Base-by-base conservation (phyloP, 2,888 invertebrate species). In the Drosophila paucipuncta region DNA sequence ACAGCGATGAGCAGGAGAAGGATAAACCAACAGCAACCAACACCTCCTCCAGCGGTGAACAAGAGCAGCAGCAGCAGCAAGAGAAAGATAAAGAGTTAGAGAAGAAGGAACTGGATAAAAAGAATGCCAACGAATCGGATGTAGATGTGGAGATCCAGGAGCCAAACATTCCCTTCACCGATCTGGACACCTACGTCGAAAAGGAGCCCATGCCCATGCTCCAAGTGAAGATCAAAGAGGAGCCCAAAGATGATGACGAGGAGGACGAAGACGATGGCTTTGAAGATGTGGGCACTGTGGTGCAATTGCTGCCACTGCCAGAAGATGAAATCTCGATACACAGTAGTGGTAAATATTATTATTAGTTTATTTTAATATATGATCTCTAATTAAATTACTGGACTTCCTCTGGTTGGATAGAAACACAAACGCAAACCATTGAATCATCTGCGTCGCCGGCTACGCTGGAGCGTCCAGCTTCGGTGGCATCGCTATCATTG, bases 181-280 rank as follows among this genome's bases (percentile, higher is more conserved):
- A 93, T 79, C 79, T 93, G 59, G 93, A 94, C 70, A 92, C 91
- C 4, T 92, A 93, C 66, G 91, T 91, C 35, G 94, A 94, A 55
- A 92, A 92, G 61, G 91, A 92, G 59, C 73, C 87, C 22, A 68
- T 87, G 28, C 88, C 91, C 6, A 93, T 94, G 82, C 88, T 92
- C 22, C 93, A 92, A 58, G 92, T 96, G 30, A 95, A 95, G 93
- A 95, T 96, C 80, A 97, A 97, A 89, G 95, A 95, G 90, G 97
- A 97, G 91, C 96, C 96, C 0, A 86, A 95, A 22, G 96, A 96
- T 80, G 95, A 96, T 94, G 92, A 96, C 94, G 92, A 93, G 25
- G 92, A 92, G 10, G 93, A 93, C 61, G 93, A 93, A 63, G 93
- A 93, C 68, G 93, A 93, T 85, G 93, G 91, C 16, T 94, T 94